Percentiles rank a stretch among this genome's conserved stretches.
These are phyloP conservation scores for Trididemnum clinides DNA, from an alignment of 23 tunicate species.

Conservation along the genomic window DNA sequence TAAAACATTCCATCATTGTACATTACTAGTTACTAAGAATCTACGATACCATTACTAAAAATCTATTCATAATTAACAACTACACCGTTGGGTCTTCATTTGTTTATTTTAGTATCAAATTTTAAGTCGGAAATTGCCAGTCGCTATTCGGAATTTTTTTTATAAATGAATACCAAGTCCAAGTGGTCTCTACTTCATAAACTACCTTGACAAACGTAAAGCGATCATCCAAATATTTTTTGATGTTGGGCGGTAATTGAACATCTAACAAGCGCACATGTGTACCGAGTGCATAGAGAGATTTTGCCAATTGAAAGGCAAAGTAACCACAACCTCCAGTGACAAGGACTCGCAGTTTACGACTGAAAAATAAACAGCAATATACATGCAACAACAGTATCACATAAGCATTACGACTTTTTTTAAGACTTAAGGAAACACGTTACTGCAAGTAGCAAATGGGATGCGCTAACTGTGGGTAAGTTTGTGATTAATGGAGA, in stretches of 20 bases:
- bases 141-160: too few species aligned
- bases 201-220: conserved; percentile 60
- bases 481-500: neutral
- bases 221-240: conserved; percentile 50
- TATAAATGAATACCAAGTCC: too few species aligned
- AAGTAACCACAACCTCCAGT: conserved; percentile 97
- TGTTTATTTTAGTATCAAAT: too few species aligned
- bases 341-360: conserved; percentile 59
- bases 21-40: too few species aligned
- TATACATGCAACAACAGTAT: neutral
- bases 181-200: too few species aligned
- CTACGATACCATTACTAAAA: too few species aligned
- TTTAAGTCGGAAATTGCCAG: too few species aligned
- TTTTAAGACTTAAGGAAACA: neutral
- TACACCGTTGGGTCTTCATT: too few species aligned
- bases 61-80: too few species aligned
- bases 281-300: conserved; percentile 71
- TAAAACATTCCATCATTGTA: too few species aligned
- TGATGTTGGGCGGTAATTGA: conserved; percentile 46
- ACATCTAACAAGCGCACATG: conserved; percentile 72
- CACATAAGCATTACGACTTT: neutral
- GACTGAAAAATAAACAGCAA: conserved; percentile 51
- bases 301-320: conserved; percentile 60
- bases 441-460: too few species aligned
- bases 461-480: too few species aligned